phyloP scores from a whole-genome alignment of 1,140 invertebrate species.

The Centruroides vittatus region DNA sequence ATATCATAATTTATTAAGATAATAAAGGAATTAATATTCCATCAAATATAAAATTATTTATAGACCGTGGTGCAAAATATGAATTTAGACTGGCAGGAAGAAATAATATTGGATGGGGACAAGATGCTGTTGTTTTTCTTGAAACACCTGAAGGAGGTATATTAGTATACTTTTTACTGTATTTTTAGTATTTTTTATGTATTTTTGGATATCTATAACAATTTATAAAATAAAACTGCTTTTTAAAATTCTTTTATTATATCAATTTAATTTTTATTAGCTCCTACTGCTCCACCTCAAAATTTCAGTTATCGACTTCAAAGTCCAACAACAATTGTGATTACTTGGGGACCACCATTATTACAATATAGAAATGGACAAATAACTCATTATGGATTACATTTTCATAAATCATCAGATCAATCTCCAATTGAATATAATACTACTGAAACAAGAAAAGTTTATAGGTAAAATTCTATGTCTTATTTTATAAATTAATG shows the following conservation, averaged over 20 bases:
- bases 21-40: neutral
- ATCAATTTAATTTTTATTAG: constrained; percentile 4
- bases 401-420: constrained; percentile 80
- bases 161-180: too few relatives aligned
- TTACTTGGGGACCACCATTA: constrained; percentile 80
- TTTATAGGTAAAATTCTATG: constrained; percentile 40
- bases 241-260: too few relatives aligned
- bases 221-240: too few relatives aligned
- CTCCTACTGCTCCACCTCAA: constrained; percentile 29
- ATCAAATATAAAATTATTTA: too few relatives aligned
- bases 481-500: too few relatives aligned
- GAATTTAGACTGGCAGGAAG: constrained; percentile 85
- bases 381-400: constrained; percentile 82
- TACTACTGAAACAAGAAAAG: constrained; percentile 61
- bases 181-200: too few relatives aligned
- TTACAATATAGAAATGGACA: constrained; percentile 79
- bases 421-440: constrained; percentile 62
- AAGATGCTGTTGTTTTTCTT: constrained; percentile 76
- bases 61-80: constrained; percentile 79
- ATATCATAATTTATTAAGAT: neutral
- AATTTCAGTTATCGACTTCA: constrained; percentile 52
- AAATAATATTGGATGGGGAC: constrained; percentile 83
- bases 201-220: too few relatives aligned
- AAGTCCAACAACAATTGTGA: constrained; percentile 76
- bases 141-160: constrained; percentile 69